Conservation (phyloP, 2,888 invertebrate genomes). For the Oasisia sp. region DNA sequence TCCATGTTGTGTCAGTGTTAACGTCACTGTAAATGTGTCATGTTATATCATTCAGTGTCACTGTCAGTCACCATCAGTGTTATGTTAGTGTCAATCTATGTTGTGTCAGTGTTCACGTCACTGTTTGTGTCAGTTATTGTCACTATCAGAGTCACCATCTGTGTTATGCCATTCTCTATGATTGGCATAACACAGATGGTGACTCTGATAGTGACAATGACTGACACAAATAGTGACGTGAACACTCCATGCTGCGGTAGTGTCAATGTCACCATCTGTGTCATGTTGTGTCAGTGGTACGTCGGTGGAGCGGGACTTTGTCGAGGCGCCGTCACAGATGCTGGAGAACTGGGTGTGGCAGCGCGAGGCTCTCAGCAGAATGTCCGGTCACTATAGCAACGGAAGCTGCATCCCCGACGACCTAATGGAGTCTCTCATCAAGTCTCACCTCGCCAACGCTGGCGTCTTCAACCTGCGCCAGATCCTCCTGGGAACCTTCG, state of each 20-base stretch:
- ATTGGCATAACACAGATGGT: too few relatives aligned
- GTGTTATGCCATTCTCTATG: not conserved
- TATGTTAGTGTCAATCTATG: too few relatives aligned
- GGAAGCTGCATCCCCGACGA: slow-evolving; percentile 64
- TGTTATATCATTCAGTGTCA: too few relatives aligned
- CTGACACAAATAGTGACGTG: too few relatives aligned
- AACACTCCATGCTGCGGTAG: not conserved
- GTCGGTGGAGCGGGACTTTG: slow-evolving; percentile 68
- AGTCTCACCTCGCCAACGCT: slow-evolving; percentile 67
- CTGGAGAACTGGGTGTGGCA: slow-evolving; percentile 71
- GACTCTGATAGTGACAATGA: too few relatives aligned
- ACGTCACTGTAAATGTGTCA: too few relatives aligned
- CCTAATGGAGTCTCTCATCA: slow-evolving; percentile 64
- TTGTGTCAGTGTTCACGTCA: too few relatives aligned
- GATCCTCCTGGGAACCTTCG: slow-evolving; percentile 67
- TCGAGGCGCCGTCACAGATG: slow-evolving; percentile 70
- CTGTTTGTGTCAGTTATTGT: too few relatives aligned
- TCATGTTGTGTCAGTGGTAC: slow-evolving; percentile 62
- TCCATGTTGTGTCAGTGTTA: too few relatives aligned
- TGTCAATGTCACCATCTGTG: too few relatives aligned
- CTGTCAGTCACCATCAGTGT: too few relatives aligned
- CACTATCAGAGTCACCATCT: too few relatives aligned
- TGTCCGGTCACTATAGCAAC: slow-evolving; percentile 67
- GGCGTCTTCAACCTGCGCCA: slow-evolving; percentile 68
- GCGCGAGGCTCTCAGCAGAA: slow-evolving; percentile 64